These are phyloP conservation scores for Sceloporus undulatus DNA, from an alignment of 2,113 vertebrate genomes.

Conservation along the genomic window DNA sequence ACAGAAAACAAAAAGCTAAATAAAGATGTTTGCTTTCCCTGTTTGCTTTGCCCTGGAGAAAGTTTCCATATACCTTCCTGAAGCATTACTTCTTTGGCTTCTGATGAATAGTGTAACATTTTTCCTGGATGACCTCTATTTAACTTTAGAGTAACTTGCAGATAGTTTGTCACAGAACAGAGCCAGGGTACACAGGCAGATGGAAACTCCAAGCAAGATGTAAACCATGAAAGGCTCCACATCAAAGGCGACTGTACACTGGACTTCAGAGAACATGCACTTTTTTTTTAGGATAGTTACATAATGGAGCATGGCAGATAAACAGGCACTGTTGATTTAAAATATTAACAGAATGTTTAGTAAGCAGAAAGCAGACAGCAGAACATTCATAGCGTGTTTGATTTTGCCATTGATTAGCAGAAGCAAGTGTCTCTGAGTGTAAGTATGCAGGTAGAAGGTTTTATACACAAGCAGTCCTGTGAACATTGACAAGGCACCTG, in stretches of 20 bases:
- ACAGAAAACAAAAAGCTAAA: slow-evolving; percentile 2
- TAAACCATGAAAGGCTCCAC: slow-evolving; percentile 32
- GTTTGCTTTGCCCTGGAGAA: slow-evolving; percentile 16
- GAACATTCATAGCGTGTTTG: rapidly evolving
- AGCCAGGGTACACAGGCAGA: slow-evolving; percentile 36
- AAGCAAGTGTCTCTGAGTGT: background rate
- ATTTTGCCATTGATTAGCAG: background rate
- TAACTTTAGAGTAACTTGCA: slow-evolving; percentile 45
- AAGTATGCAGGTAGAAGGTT: background rate
- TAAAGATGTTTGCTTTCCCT: slow-evolving; percentile 2
- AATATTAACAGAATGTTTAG: background rate
- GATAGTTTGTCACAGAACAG: slow-evolving; percentile 50
- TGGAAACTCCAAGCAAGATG: slow-evolving; percentile 32
- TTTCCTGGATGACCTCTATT: slow-evolving; percentile 47
- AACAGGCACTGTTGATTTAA: slow-evolving; percentile 20
- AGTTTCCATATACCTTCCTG: slow-evolving; percentile 16
- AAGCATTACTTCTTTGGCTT: background rate
- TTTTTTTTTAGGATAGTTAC: background rate
- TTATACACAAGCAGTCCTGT: background rate
- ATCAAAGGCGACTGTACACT: background rate
- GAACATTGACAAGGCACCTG: background rate
- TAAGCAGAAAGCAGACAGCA: slow-evolving; percentile 5
- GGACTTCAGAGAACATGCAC: background rate
- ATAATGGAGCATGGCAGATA: background rate
- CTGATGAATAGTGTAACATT: slow-evolving; percentile 22